phyloP scores from a whole-genome alignment of 2,888 invertebrate genomes.

The Nezara viridula region DNA sequence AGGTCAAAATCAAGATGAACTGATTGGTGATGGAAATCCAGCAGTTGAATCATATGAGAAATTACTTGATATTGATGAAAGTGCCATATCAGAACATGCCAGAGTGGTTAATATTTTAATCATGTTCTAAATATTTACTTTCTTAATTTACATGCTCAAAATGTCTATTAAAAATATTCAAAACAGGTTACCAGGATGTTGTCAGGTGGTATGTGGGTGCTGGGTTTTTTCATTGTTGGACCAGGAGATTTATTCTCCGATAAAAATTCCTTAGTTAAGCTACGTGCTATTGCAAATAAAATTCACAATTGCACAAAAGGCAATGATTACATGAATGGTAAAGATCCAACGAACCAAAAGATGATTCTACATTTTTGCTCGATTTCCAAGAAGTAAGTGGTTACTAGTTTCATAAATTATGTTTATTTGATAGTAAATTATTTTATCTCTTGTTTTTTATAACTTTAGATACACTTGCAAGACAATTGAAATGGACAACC shows the following conservation, averaged over 20 bases:
- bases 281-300: constrained; percentile 69
- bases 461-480: constrained; percentile 75
- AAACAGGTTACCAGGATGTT: constrained; percentile 86
- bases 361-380: constrained; percentile 75
- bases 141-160: constrained; percentile 23
- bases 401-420: neutral
- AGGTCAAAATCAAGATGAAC: constrained; percentile 70
- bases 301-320: constrained; percentile 71
- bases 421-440: neutral
- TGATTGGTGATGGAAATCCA: constrained; percentile 66
- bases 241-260: constrained; percentile 77
- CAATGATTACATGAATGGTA: constrained; percentile 76
- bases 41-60: constrained; percentile 70
- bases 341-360: constrained; percentile 73
- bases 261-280: constrained; percentile 68
- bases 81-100: constrained; percentile 85
- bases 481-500: constrained; percentile 74
- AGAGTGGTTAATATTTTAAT: constrained; percentile 74
- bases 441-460: neutral
- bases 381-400: constrained; percentile 71
- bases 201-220: constrained; percentile 89
- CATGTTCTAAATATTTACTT: neutral
- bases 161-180: constrained; percentile 51
- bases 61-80: constrained; percentile 75
- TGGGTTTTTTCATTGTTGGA: constrained; percentile 85